Percentiles rank a stretch among this genome's conserved stretches.
Conservation (phyloP, 2,888 invertebrate genomes). For the Lithodes maja region DNA sequence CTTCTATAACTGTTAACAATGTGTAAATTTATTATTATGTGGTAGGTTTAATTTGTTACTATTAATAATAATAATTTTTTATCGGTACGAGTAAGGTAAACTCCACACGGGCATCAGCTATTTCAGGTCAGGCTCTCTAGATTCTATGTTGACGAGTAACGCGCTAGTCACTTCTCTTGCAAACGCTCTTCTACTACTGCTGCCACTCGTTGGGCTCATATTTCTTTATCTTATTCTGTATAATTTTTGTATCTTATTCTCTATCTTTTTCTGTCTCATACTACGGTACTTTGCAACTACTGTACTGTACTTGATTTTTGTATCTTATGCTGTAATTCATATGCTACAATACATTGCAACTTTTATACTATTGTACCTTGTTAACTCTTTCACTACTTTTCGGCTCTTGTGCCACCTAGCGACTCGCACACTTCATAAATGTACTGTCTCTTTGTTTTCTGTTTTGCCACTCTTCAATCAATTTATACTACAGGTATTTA, state of each 20-base stretch:
- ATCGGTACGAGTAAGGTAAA: conserved; percentile 51
- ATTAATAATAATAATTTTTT: conserved; percentile 50
- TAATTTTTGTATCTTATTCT: background rate
- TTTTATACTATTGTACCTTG: background rate
- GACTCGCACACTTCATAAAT: too few species aligned
- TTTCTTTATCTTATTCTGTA: background rate
- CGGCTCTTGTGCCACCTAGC: background rate
- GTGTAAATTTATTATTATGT: conserved; percentile 58
- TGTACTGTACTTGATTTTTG: too few species aligned
- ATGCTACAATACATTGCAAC: background rate
- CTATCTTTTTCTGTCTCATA: too few species aligned
- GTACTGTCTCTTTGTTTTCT: too few species aligned
- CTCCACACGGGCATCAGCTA: conserved; percentile 49
- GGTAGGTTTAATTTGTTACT: conserved; percentile 60
- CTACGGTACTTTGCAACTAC: too few species aligned
- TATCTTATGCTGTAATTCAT: too few species aligned
- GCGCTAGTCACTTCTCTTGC: background rate
- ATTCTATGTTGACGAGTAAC: background rate
- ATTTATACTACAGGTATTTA: background rate
- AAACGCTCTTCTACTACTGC: background rate
- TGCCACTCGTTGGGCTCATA: background rate
- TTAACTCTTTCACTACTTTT: background rate
- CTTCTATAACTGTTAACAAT: conserved; percentile 53
- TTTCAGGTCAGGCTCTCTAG: conserved; percentile 7
- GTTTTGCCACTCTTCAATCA: too few species aligned